Conservation (phyloP, 2,888 invertebrate species). For the Masnerella sp. region DNA sequence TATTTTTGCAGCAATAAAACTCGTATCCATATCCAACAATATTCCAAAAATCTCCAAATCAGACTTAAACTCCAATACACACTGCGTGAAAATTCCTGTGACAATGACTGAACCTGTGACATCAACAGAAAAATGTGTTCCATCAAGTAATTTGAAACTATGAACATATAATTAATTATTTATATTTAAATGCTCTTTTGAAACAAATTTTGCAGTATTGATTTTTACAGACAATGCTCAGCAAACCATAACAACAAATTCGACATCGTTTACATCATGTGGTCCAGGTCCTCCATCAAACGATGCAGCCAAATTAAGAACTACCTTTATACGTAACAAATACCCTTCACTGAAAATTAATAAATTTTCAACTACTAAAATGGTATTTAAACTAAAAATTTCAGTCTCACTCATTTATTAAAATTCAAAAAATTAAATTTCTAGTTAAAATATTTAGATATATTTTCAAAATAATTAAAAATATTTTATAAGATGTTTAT, state of each 20-base stretch:
- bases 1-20: constrained; percentile 45
- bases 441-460: neutral
- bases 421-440: neutral
- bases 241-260: constrained; percentile 33
- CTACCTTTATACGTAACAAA: constrained; percentile 67
- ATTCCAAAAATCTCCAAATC: constrained; percentile 38
- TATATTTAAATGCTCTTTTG: too few relatives aligned
- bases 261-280: constrained; percentile 60
- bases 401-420: too few relatives aligned
- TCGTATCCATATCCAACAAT: constrained; percentile 39
- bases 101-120: constrained; percentile 23
- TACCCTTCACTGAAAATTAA: constrained; percentile 66
- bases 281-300: constrained; percentile 70
- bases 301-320: constrained; percentile 58
- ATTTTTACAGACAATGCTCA: constrained; percentile 34
- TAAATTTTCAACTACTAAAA: constrained; percentile 68
- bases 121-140: constrained; percentile 38
- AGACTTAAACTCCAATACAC: constrained; percentile 47
- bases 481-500: neutral
- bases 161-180: neutral
- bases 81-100: constrained; percentile 32
- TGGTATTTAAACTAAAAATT: constrained; percentile 62
- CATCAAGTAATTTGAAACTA: constrained; percentile 34
- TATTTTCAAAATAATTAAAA: too few relatives aligned
- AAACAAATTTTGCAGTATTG: too few relatives aligned